Percentiles rank a stretch among this genome's conserved stretches.
These are phyloP conservation scores for Sander vitreus DNA, from an alignment of 2,113 vertebrate genomes.

Conservation along the genomic window DNA sequence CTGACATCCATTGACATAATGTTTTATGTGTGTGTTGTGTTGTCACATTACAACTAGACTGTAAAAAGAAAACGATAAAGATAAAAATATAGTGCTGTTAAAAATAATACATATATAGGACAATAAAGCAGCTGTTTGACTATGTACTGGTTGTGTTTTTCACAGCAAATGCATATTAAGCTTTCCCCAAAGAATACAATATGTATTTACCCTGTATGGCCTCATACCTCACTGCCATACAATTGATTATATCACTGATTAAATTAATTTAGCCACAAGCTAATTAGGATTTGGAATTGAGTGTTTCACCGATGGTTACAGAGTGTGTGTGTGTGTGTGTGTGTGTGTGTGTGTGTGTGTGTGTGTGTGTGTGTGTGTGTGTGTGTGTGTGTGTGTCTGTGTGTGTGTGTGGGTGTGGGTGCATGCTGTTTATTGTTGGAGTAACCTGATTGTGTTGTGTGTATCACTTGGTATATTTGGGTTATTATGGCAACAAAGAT, in stretches of 20 bases:
- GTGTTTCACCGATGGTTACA: background rate
- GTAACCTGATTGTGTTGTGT: constrained; percentile 6
- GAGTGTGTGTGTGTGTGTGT: background rate
- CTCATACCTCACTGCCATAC: background rate
- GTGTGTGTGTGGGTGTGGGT: background rate
- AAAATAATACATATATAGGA: background rate
- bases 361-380: background rate
- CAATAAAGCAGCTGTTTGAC: background rate
- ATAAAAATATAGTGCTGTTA: background rate
- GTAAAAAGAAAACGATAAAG: background rate
- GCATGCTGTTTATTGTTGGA: background rate
- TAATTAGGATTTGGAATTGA: background rate
- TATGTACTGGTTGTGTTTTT: background rate
- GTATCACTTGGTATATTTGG: constrained; percentile 5
- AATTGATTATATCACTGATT: background rate
- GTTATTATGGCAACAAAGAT: background rate
- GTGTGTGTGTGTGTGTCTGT: background rate
- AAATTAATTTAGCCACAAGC: background rate
- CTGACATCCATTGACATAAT: background rate
- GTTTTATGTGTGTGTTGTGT: background rate
- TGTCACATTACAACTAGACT: background rate
- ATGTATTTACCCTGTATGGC: background rate
- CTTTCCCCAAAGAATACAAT: background rate
- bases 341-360: background rate
- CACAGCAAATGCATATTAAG: background rate